phyloP scores from a whole-genome alignment of 64 coral and sea anemone genomes.

The Hydrozoanthus tunicans region DNA sequence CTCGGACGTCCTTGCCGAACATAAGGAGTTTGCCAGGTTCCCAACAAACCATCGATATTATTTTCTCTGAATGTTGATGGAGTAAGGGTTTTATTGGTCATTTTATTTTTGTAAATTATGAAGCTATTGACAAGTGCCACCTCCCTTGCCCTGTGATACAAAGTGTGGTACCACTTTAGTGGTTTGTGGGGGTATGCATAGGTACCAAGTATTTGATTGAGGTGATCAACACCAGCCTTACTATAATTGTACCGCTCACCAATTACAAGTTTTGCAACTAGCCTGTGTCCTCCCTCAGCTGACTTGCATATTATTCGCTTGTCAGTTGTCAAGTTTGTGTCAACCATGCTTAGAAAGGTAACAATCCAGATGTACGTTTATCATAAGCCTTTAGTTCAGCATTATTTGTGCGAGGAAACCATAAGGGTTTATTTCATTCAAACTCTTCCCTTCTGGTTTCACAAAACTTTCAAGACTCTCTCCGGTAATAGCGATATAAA shows the following conservation, averaged over 20 bases:
- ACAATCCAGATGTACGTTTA: background rate
- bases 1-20: conserved; percentile 33
- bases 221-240: conserved; percentile 69
- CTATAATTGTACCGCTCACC: conserved; percentile 54
- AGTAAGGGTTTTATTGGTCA: conserved; percentile 51
- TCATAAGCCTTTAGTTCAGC: no score
- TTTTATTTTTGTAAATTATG: conserved; percentile 67
- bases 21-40: conserved; percentile 2
- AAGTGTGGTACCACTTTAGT: conserved; percentile 69
- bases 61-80: conserved; percentile 41
- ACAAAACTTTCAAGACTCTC: no score
- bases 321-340: conserved; percentile 42
- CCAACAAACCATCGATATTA: conserved; percentile 43
- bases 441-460: no score
- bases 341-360: conserved; percentile 45
- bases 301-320: conserved; percentile 39
- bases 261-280: conserved; percentile 49
- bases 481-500: no score
- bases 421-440: no score
- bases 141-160: conserved; percentile 73
- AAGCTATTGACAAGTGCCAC: conserved; percentile 75
- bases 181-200: conserved; percentile 65
- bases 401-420: no score
- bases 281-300: background rate
- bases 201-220: conserved; percentile 65